Base-by-base conservation (phyloP, 2,113 vertebrate species). In the Sinocyclocheilus maitianheensis region DNA sequence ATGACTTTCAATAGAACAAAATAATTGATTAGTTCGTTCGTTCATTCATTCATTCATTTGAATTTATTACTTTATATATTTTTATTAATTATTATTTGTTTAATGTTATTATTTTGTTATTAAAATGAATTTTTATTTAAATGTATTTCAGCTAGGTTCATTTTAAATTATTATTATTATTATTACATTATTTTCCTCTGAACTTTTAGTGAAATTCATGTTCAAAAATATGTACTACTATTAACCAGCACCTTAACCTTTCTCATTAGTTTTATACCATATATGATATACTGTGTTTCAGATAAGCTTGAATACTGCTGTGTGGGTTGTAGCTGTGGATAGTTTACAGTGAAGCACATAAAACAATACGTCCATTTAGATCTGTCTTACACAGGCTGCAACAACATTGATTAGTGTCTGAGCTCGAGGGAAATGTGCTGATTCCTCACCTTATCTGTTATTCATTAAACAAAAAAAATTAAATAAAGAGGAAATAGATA, bases 401-500 rank as follows among this genome's bases (percentile, higher is more conserved):
- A 87, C 85, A 86, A 77, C 91, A 92, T 93, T 74, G 92, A 94
- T 93, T 87, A 43, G 58, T 53, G 84, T 26, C 88, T 92, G 90
- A 91, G 89, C 89, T 86, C 91, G 88, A 91, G 90, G 92, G 89
- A 92, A 94, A 94, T 94, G 91, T 94, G 93, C 93, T 93, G 93
- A 95, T 92, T 92, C 92, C 92, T 92, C 55, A 80, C 87, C 81
- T 74, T 53, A 77, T 69, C 7, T 18, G 93, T 95, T 94, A 96
- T 37, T 92, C 92, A 96, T 96, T 96, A 94, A 96, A 77, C 91
- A 92, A 90, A 91, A 88, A 37, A 85, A 85, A 88, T 48, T 90
- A 93, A 93, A 90, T 93, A 93, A 94, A 93, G 88, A 91, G 87
- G 69, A 85, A 85, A 89, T 83, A 91, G 91, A 94, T 94, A 95